Evolutionary conservation across 2,113 vertebrate species (phyloP).

Genomic region (Hucho hucho): DNA sequence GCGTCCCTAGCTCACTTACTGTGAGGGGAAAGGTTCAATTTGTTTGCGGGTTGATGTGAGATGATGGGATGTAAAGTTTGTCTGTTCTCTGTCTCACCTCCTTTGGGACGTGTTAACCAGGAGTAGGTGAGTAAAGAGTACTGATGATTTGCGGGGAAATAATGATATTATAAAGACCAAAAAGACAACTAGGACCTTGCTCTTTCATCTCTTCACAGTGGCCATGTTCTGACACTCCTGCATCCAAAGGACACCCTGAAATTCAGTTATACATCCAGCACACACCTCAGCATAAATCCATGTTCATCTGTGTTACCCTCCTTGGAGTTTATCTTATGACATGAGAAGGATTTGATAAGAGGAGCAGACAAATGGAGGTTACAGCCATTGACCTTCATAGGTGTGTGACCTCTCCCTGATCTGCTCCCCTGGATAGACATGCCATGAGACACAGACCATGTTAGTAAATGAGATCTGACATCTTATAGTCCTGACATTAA

Average conservation of each 20-base stretch:
- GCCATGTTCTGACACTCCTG: slow-evolving; percentile 13
- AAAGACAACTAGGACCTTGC: too few relatives aligned
- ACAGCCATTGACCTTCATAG: slow-evolving; percentile 55
- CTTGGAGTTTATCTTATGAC: slow-evolving; percentile 41
- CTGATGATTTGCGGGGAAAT: too few relatives aligned
- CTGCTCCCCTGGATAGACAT: not conserved
- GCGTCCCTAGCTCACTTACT: not conserved
- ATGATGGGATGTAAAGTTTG: slow-evolving; percentile 11
- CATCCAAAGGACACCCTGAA: slow-evolving; percentile 41
- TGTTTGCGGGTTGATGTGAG: not conserved
- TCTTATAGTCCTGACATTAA: slow-evolving; percentile 34
- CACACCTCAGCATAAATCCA: slow-evolving; percentile 44
- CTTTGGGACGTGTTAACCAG: too few relatives aligned
- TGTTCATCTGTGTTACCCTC: slow-evolving; percentile 39
- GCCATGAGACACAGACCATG: slow-evolving; percentile 10
- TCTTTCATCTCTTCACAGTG: not conserved
- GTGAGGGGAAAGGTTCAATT: not conserved
- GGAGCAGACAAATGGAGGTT: slow-evolving; percentile 54
- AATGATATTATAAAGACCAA: too few relatives aligned
- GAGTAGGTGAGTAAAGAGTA: too few relatives aligned
- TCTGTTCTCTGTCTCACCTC: not conserved
- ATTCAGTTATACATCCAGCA: slow-evolving; percentile 46
- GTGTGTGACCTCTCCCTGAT: slow-evolving; percentile 35
- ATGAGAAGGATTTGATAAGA: slow-evolving; percentile 35
- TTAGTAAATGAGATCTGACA: slow-evolving; percentile 36